Base-by-base conservation (phyloP, 2,797 vertebrate species). In the Mormyrus hasselquistii region DNA sequence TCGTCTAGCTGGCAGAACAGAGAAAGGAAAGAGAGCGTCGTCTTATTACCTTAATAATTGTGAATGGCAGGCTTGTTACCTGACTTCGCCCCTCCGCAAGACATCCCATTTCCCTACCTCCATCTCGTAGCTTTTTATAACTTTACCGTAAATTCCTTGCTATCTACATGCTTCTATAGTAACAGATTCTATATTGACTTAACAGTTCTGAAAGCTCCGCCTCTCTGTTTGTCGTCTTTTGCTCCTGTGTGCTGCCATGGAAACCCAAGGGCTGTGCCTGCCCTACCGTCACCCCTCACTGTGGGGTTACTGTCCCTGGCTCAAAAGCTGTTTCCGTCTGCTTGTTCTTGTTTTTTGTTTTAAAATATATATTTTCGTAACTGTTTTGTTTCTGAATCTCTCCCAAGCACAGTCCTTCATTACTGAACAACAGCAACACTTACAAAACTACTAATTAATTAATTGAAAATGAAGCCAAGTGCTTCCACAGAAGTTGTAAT, bases 401-500 rank as follows among this genome's bases (percentile, higher is more conserved):
- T 88, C 85, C 87, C 38, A 88, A 59, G 73, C 73, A 62, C 59
- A 82, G 25, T 41, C 84, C 87, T 84, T 90, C 86, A 85, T 69
- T 73, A 41, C 65, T 8, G 47, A 85, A 73, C 8, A 52, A 59
- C 55, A 69, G 57, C 55, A 44, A 84, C 82, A 86, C 38, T 90
- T 87, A 88, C 76, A 44, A 69, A 52, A 69, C 86, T 69, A 82
- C 89, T 92, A 91, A 92, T 95, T 94, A 93, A 93, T 92, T 93
- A 90, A 90, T 92, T 94, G 92, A 92, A 91, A 93, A 90, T 89
- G 89, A 92, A 93, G 94, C 93, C 91, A 90, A 95, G 92, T 93
- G 92, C 93, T 93, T 94, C 90, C 50, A 91, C 89, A 91, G 91
- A 94, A 93, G 91, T 95, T 93, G 92, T 91, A 93, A 95, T 95